A percentile compares a stretch with the other conserved stretches of the same genome.
Evolutionary conservation across 2,113 vertebrate genomes (phyloP).

Genomic region (Chamaetylas fuelleborni): DNA sequence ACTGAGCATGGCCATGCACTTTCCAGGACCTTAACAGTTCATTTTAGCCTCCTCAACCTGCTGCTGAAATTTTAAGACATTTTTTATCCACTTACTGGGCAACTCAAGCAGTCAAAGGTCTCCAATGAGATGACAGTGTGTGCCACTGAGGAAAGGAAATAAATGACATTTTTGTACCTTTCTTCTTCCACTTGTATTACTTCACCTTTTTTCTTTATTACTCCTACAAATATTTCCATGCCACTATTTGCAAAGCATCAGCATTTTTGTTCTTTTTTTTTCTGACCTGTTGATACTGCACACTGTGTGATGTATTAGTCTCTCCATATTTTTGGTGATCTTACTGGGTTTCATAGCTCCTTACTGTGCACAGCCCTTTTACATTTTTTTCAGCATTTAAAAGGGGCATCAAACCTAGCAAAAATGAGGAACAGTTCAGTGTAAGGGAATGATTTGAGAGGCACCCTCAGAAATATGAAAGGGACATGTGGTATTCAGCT

Average conservation of each 20-base stretch:
- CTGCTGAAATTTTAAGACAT: not conserved
- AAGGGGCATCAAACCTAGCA: not conserved
- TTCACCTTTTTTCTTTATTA: not conserved
- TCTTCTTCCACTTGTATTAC: not conserved
- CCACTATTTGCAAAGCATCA: not conserved
- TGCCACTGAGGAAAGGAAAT: not conserved
- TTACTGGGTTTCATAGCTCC: not conserved
- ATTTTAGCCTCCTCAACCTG: not conserved
- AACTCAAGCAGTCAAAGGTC: not conserved
- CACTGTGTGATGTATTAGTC: not conserved
- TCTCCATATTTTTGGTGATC: not conserved
- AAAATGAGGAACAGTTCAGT: not conserved
- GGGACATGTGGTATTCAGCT: not conserved
- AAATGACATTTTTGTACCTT: not conserved
- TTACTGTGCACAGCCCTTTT: not conserved
- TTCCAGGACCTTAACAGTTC: not conserved
- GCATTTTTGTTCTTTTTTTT: not conserved
- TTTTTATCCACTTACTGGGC: not conserved
- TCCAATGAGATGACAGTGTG: accelerated
- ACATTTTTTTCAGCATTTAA: not conserved
- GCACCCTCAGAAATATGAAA: not conserved
- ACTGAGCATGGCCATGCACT: not conserved
- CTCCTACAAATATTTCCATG: not conserved
- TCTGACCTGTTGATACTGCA: not conserved
- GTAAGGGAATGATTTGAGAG: not conserved